A percentile compares a stretch with the other conserved stretches of the same genome.
phyloP scores from a whole-genome alignment of 2,113 vertebrate genomes.

The Gallinago media region DNA sequence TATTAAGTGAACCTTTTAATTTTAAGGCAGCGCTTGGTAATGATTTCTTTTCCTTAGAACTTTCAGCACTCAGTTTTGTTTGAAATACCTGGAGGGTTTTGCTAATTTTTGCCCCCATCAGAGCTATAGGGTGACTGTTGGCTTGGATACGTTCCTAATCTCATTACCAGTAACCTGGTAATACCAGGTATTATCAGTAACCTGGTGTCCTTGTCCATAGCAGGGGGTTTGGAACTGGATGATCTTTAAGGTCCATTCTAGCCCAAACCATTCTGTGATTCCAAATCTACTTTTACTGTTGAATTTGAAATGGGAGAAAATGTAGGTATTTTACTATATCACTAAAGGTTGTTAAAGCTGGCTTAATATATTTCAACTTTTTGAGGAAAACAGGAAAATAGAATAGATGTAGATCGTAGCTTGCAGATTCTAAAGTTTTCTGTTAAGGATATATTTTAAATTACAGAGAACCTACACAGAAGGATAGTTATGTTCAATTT shows the following conservation, averaged over 20 bases:
- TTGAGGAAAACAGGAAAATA: background rate
- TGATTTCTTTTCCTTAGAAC: background rate
- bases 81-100: background rate
- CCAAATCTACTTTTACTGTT: background rate
- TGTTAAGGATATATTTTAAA: background rate
- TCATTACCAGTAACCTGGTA: background rate
- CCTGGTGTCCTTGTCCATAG: background rate
- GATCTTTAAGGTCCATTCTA: background rate
- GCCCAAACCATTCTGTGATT: background rate
- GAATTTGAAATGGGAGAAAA: background rate
- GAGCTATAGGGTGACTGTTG: background rate
- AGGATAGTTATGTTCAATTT: background rate
- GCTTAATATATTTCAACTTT: background rate
- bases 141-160: background rate
- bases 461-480: background rate
- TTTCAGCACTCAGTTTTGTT: background rate
- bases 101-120: background rate
- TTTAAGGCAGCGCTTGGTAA: background rate
- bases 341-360: background rate
- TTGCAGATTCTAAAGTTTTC: background rate
- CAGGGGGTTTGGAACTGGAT: background rate
- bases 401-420: background rate
- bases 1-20: background rate
- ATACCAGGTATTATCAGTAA: background rate
- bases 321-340: background rate